phyloP scores from a whole-genome alignment of 2,888 invertebrate species.

The Sarcophaga caerulescens region DNA sequence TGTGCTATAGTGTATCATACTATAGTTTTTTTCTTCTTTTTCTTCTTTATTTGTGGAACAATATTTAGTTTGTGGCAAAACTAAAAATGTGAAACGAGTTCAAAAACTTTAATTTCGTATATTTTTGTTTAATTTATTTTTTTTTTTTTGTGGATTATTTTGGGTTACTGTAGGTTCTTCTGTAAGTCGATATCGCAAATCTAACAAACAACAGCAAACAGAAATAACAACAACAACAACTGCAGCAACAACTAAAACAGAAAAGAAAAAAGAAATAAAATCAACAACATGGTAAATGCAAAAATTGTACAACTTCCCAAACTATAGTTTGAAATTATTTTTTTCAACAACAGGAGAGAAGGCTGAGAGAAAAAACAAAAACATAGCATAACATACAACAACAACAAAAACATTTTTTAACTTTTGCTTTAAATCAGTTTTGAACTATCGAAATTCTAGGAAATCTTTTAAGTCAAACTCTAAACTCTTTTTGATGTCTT shows the following conservation, averaged over 20 bases:
- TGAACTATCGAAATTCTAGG: constrained; percentile 71
- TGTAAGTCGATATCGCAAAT: constrained; percentile 58
- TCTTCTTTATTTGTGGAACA: constrained; percentile 1
- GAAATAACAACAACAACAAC: constrained; percentile 30
- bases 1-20: too few relatives aligned
- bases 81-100: constrained; percentile 59
- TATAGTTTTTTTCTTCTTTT: constrained; percentile 2
- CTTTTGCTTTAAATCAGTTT: constrained; percentile 67
- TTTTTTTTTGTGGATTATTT: neutral
- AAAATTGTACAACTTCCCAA: constrained; percentile 58
- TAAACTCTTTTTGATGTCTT: constrained; percentile 72
- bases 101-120: constrained; percentile 49
- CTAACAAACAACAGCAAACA: constrained; percentile 55
- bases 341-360: constrained; percentile 38
- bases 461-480: constrained; percentile 71
- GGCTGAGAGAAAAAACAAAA: constrained; percentile 34
- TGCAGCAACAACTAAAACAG: constrained; percentile 40
- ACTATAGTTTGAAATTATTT: constrained; percentile 52
- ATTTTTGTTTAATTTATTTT: neutral
- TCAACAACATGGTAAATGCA: constrained; percentile 51
- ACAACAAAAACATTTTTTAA: constrained; percentile 47
- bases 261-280: constrained; percentile 50
- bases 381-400: constrained; percentile 23
- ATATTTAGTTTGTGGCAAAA: neutral
- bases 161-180: constrained; percentile 30